Evolutionary conservation across 2,113 vertebrate species (phyloP).

Genomic region (Arizona elegans): DNA sequence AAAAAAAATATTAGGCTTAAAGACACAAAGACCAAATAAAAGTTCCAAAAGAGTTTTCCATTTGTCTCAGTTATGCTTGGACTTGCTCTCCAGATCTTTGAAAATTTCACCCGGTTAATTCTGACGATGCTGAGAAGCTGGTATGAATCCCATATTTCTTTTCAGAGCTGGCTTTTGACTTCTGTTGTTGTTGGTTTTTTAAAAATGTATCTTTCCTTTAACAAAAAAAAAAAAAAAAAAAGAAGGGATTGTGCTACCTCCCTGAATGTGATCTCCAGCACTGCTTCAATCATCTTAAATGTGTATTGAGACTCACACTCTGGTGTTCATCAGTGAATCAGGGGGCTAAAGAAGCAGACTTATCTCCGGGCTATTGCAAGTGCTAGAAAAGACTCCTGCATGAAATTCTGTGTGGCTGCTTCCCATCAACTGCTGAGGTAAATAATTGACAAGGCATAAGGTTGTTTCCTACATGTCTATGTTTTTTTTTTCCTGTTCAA

Average conservation of each 20-base stretch:
- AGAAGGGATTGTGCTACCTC: no score
- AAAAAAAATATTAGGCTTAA: neutral
- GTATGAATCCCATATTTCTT: neutral
- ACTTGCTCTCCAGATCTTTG: neutral
- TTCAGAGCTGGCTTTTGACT: neutral
- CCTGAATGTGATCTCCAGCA: no score
- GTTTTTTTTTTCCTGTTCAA: neutral
- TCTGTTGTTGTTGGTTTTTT: neutral
- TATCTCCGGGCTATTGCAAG: neutral
- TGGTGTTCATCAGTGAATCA: neutral
- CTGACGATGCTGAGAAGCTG: neutral
- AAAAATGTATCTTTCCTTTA: no score
- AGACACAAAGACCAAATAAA: neutral
- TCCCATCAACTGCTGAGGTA: neutral
- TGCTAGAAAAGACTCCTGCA: neutral
- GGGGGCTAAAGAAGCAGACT: neutral
- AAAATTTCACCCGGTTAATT: neutral
- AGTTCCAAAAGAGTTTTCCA: neutral
- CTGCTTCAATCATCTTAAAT: no score
- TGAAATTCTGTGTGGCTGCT: neutral
- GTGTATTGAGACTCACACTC: no score
- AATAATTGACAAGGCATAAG: neutral
- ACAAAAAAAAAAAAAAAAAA: no score
- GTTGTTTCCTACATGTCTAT: neutral
- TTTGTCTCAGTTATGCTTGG: neutral